A percentile compares a stretch with the other conserved stretches of the same genome.
Evolutionary conservation across 2,888 invertebrate species (phyloP).

Genomic region (Apamea anceps): DNA sequence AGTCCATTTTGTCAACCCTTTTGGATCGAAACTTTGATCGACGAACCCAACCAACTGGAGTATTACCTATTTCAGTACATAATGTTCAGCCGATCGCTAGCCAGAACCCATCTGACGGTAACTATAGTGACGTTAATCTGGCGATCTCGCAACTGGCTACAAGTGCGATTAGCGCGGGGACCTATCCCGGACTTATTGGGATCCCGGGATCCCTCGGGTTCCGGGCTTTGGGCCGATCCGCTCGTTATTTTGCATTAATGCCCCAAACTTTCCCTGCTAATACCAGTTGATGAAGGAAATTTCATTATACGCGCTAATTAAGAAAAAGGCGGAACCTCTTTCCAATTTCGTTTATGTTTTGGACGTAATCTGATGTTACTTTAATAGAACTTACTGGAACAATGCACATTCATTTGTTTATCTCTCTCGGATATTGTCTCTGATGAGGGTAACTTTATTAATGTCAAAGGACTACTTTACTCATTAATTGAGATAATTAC

Average conservation of each 20-base stretch:
- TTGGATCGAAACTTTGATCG: slow-evolving; percentile 19
- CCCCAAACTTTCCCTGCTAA: slow-evolving; percentile 82
- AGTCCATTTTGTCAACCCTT: background rate
- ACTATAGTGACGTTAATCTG: slow-evolving; percentile 73
- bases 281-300: slow-evolving; percentile 83
- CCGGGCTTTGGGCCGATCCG: slow-evolving; percentile 79
- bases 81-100: slow-evolving; percentile 20
- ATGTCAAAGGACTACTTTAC: background rate
- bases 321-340: slow-evolving; percentile 70
- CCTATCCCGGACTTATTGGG: slow-evolving; percentile 77
- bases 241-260: slow-evolving; percentile 87
- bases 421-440: background rate
- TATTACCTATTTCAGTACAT: slow-evolving; percentile 17
- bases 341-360: slow-evolving; percentile 56
- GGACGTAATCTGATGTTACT: slow-evolving; percentile 22
- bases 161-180: slow-evolving; percentile 80
- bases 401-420: background rate
- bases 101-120: slow-evolving; percentile 49
- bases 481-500: background rate
- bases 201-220: slow-evolving; percentile 72
- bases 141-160: slow-evolving; percentile 80
- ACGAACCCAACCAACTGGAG: background rate
- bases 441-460: background rate
- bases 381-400: slow-evolving; percentile 20
- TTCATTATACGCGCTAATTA: slow-evolving; percentile 79